Base-by-base conservation (phyloP, 2,113 vertebrate species). In the Tachysurus vachellii region DNA sequence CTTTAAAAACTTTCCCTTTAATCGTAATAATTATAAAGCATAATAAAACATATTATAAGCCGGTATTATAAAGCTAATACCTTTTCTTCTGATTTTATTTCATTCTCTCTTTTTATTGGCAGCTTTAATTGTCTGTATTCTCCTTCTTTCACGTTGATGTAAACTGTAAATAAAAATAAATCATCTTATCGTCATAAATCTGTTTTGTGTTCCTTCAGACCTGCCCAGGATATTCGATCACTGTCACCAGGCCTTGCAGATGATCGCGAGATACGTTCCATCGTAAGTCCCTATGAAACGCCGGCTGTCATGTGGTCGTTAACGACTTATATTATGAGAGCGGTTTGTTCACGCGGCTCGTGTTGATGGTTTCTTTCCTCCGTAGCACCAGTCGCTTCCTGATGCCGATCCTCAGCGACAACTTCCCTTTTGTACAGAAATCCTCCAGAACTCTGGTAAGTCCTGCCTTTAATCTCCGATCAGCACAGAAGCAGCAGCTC, bases 361-460 rank as follows among this genome's bases (percentile, higher is more conserved):
- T 50, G 42, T 23, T 76, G 61, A 5, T 16, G 19, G 8, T 84
- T 44, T 4, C 28, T 31, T 21, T 73, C 86, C 2, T 89, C 82
- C 82, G 83, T 80, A 99, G 98, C 82, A 97, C 98, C 2, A 96
- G 97, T 0, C 95, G 94, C 11, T 99, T 99, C 91, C 95, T 99
- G 85, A 95, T 97, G 96, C 97, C 97, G 0, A 97, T 99, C 89
- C 93, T 99, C 57, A 94, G 92, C 4, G 96, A 97, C 28, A 96
- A 95, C 83, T 99, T 99, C 88, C 98, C 98, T 17, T 99, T 97
- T 84, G 88, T 98, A 80, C 96, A 96, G 93, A 99, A 99, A 91
- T 99, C 98, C 14, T 94, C 97, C 92, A 96, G 96, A 93, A 97
- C 95, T 0, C 92, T 99, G 96, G 98, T 99, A 94, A 96, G 96